Base-by-base conservation (phyloP, 2,888 invertebrate genomes). In the Horisme vitalbata region DNA sequence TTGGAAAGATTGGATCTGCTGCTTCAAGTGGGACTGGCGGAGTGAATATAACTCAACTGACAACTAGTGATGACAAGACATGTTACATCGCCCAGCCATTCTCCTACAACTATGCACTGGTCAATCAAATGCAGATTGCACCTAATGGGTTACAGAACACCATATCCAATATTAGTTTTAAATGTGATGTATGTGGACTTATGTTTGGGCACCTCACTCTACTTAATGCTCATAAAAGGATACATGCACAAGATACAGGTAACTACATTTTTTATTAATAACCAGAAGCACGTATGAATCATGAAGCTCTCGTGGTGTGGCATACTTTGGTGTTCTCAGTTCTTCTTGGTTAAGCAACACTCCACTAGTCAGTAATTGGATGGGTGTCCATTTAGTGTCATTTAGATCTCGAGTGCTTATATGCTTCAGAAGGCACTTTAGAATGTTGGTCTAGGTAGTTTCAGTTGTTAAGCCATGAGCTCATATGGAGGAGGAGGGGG, bases 171-270 rank as follows among this genome's bases (percentile, higher is more conserved):
- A 95, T 96, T 14, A 95, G 95, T 61, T 96, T 95, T 76, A 96
- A 96, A 82, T 96, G 96, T 81, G 96, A 96, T 79, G 94, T 96
- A 5, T 96, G 96, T 70, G 96, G 96, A 30, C 87, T 96, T 50
- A 95, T 95, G 91, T 96, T 96, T 77, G 94, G 95, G 0, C 96
- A 96, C 72, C 90, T 96, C 55, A 93, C 95, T 32, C 79, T 96
- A 45, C 83, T 96, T n/a, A 96, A 95, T 83, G 95, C 96, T 68
- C 96, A 96, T 79, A 96, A 96, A 84, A 92, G 95, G 59, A 93
- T 95, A 68, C 95, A 95, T 73, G 93, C 93, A 47, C 92, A 92
- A 61, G 92, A 91, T 58, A 82, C 90, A 63, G 91, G 91, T 77
- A 41, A 10, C 4, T 11, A 23, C 3, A 4, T 4, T n/a, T 7